These are phyloP conservation scores for Chymomyza fuscimana DNA, from an alignment of 2,888 invertebrate species.

Conservation along the genomic window DNA sequence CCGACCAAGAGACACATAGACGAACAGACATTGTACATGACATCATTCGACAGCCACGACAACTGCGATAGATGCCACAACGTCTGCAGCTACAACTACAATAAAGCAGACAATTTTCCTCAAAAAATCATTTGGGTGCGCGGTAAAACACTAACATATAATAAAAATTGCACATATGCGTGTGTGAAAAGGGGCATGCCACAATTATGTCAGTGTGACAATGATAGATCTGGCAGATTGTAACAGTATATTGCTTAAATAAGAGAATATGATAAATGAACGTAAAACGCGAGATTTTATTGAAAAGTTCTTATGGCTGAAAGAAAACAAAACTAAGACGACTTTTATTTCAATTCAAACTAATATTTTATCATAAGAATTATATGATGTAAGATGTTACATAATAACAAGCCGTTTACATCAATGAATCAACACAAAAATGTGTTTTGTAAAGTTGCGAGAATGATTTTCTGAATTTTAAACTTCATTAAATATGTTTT, in stretches of 20 bases:
- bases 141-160: slow-evolving; percentile 6
- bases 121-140: slow-evolving; percentile 35
- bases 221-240: slow-evolving; percentile 33
- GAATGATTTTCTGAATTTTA: too few relatives aligned
- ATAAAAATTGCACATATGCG: not conserved
- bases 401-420: too few relatives aligned
- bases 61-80: slow-evolving; percentile 23
- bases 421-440: too few relatives aligned
- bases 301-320: slow-evolving; percentile 10
- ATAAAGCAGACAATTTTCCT: slow-evolving; percentile 48
- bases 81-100: slow-evolving; percentile 7
- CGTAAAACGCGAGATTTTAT: not conserved
- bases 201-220: slow-evolving; percentile 56
- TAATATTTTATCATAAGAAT: too few relatives aligned
- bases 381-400: too few relatives aligned
- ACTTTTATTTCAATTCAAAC: not conserved
- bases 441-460: too few relatives aligned
- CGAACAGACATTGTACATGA: slow-evolving; percentile 52
- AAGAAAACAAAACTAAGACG: not conserved
- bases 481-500: too few relatives aligned
- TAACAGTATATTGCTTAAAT: not conserved
- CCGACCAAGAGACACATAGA: not conserved
- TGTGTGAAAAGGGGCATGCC: slow-evolving; percentile 14
- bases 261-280: not conserved
- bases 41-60: slow-evolving; percentile 66